Percentiles rank a stretch among this genome's conserved stretches.
Evolutionary conservation across 2,113 vertebrate species (phyloP).

Genomic region (Scalopus aquaticus): DNA sequence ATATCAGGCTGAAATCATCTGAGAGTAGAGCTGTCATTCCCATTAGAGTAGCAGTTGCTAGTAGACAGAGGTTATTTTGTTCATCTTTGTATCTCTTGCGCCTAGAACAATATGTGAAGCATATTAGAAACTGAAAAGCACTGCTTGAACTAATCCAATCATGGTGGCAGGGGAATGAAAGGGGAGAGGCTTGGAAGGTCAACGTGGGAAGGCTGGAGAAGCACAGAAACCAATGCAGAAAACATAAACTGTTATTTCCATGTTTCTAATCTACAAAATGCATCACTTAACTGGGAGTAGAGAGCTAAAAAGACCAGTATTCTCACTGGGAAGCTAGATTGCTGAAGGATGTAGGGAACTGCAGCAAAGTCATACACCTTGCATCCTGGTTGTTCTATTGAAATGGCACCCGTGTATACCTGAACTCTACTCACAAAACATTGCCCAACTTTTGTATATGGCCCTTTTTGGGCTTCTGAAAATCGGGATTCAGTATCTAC

Average conservation of each 20-base stretch:
- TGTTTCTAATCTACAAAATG: constrained; percentile 62
- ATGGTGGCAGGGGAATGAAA: neutral
- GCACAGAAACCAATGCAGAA: neutral
- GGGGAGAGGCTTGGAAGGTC: neutral
- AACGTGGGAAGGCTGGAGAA: neutral
- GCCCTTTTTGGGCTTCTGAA: neutral
- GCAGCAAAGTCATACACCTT: neutral
- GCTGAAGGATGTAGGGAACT: neutral
- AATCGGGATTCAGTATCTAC: neutral
- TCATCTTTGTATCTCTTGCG: neutral
- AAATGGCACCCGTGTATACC: neutral
- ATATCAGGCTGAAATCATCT: neutral
- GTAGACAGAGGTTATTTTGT: neutral
- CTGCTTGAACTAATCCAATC: neutral
- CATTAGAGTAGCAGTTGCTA: neutral
- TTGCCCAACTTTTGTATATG: neutral
- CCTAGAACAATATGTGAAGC: neutral
- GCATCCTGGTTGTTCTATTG: neutral
- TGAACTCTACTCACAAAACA: neutral
- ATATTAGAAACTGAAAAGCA: neutral
- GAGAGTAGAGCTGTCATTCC: neutral
- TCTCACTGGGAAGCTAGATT: neutral
- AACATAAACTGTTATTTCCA: constrained; percentile 69
- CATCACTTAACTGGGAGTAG: constrained; percentile 55
- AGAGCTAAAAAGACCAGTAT: neutral